Evolutionary conservation across 2,888 invertebrate genomes (phyloP), one percentile per base, ranked within the genome.

Genomic region (Cremastobaeus sp.): DNA sequence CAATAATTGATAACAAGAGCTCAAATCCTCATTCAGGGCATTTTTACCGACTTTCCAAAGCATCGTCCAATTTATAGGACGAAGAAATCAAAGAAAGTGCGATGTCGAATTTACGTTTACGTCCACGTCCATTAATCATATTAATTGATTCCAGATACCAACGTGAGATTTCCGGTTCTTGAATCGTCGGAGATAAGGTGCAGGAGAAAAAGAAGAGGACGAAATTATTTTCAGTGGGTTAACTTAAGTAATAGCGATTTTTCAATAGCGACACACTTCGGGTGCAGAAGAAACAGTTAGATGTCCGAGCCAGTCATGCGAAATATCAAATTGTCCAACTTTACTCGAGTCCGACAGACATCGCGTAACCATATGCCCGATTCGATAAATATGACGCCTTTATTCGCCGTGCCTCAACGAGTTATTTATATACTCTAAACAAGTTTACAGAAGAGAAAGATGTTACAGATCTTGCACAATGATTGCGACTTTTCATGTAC

Each of bases 311-410:
- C 69, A 59, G 50, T 71, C 57, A 71, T 65, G 71, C 71, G 71
- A 50, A 71, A 57, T 71, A 65, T 65, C 52, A 52, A 71, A 66
- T 60, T 72, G 72, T 72, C 54, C 66, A 66, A 21, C n/a, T n/a
- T 41, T 66, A 41, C 12, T 47, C n/a, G 52, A 57, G 43, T 59
- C 64, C 43, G 5, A 18, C 3, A 18, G 21, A 41, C 32, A 18
- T 34, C 30, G 48, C 18, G 37, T 20, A 55, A 34, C 57, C 57
- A 43, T 54, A 54, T 54, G 54, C 30, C 30, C 3, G 41, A 9
- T 41, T 41, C 41, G 41, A 54, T 54, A 37, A 48, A 62, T 48
- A 15, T 34, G 28, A 48, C 50, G 21, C 37, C 39, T 60, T 39
- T 20, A 48, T 60, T 48, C 21, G 12, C 30, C 2, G 18, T 14